Conservation (phyloP, 2,113 vertebrate genomes). For the Motacilla tschutschensis region DNA sequence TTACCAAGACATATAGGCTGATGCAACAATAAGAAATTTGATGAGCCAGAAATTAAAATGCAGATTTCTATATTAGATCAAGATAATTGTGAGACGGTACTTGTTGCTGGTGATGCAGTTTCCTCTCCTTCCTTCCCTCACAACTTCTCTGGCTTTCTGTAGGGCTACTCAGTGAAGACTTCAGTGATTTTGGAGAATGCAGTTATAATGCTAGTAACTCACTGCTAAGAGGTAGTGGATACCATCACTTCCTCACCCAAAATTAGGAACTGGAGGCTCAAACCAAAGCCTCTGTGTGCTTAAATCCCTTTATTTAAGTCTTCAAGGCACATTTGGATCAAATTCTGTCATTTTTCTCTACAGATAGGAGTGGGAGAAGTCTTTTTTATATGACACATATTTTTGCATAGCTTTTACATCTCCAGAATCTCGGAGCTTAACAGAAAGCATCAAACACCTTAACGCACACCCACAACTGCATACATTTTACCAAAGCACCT, state of each 20-base stretch:
- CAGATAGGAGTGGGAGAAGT: conserved; percentile 34
- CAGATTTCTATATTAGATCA: background rate
- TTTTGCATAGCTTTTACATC: conserved; percentile 4
- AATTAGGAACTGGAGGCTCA: background rate
- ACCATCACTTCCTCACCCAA: background rate
- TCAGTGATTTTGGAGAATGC: background rate
- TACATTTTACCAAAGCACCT: background rate
- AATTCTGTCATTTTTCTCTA: background rate
- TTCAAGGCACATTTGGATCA: background rate
- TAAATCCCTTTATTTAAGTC: background rate
- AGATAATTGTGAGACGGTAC: background rate
- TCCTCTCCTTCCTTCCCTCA: background rate
- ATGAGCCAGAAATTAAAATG: background rate
- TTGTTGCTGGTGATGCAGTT: background rate
- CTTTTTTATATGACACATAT: background rate
- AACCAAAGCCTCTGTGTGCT: background rate
- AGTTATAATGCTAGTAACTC: background rate
- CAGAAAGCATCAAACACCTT: conserved; percentile 19
- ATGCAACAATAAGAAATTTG: conserved; percentile 30
- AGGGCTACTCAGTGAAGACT: background rate
- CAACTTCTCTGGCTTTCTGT: background rate
- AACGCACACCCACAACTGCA: background rate
- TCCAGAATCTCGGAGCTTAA: background rate
- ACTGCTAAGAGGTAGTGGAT: background rate
- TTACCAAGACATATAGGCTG: background rate